Evolutionary conservation across 2,113 vertebrate genomes (phyloP), one percentile per base, ranked within the genome.

Genomic region (Oceanodroma tethys): DNA sequence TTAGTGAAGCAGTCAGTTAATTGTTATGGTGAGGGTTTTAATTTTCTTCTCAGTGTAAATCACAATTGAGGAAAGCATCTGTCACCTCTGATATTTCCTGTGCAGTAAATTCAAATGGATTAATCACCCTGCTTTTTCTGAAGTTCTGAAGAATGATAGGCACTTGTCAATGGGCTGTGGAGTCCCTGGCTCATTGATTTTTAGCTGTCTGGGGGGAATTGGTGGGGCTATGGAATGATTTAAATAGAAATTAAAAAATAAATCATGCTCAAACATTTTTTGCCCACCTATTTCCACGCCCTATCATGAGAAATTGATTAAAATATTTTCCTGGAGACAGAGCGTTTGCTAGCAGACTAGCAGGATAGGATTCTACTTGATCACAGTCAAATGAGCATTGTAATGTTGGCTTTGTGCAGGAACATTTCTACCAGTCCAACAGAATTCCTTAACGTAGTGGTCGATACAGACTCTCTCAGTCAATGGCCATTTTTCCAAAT

Each of bases 1-100:
- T 95, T 95, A 97, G 89, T 95, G 94, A 65, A 97, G 88, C 94
- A 94, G 90, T 97, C 79, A 88, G 81, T 96, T 98, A 98, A 98
- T 98, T 97, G 97, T 97, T 98, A 97, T 25, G 19, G 79, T 73
- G 72, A 96, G 65, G 68, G 83, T 96, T 98, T 98, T 98, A 88
- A 98, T 98, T 97, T 98, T 96, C 92, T 97, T 97, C 86, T 92
- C 81, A 78, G 36, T 93, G 81, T 95, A 98, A 97, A 97, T 98
- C 91, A 97, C 84, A 96, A 79, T 48, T 95, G 94, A 97, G 88
- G 79, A 98, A 97, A 97, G 79, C 91, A 97, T 97, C 96, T 97
- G 96, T 80, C 96, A 92, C 86, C 72, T 96, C 93, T 4, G 29
- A 95, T 98, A 97, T 97, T 98, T 98, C 84, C 93, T 97, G 73